These are phyloP conservation scores for Nematostella vectensis DNA, from an alignment of 92 coral and sea anemone genomes.

Conservation along the genomic window DNA sequence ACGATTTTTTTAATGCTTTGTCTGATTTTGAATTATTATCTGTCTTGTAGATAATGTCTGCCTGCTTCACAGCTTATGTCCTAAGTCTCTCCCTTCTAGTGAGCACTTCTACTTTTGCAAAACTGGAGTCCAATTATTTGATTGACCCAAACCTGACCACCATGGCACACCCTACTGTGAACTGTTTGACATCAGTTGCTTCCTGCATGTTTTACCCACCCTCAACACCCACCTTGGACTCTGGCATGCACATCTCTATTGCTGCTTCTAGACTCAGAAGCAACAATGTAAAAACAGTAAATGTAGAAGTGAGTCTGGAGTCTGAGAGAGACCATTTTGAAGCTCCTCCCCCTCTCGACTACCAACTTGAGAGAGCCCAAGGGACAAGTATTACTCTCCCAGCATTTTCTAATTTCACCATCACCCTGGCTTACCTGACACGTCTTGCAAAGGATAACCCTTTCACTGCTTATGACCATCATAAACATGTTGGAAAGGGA, in stretches of 20 bases:
- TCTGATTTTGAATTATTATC: background rate
- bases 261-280: background rate
- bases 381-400: background rate
- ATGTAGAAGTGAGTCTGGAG: too few relatives aligned
- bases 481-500: too few relatives aligned
- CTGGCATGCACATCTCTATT: background rate
- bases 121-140: background rate
- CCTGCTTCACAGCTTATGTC: conserved; percentile 43
- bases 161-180: conserved; percentile 6
- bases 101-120: conserved; percentile 19
- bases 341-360: background rate
- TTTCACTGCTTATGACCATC: too few relatives aligned
- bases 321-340: too few relatives aligned
- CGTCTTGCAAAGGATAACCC: too few relatives aligned
- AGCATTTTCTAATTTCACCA: background rate
- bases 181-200: conserved; percentile 22
- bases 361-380: background rate
- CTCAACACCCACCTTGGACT: too few relatives aligned
- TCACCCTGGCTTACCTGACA: background rate
- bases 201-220: conserved; percentile 16
- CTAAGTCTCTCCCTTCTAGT: conserved; percentile 46
- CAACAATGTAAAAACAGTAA: too few relatives aligned
- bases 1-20: background rate
- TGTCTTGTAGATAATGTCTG: conserved; percentile 27
- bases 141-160: background rate